These are phyloP conservation scores for Aphelenchoides fujianensis DNA, from an alignment of 1,140 invertebrate genomes.

Conservation along the genomic window DNA sequence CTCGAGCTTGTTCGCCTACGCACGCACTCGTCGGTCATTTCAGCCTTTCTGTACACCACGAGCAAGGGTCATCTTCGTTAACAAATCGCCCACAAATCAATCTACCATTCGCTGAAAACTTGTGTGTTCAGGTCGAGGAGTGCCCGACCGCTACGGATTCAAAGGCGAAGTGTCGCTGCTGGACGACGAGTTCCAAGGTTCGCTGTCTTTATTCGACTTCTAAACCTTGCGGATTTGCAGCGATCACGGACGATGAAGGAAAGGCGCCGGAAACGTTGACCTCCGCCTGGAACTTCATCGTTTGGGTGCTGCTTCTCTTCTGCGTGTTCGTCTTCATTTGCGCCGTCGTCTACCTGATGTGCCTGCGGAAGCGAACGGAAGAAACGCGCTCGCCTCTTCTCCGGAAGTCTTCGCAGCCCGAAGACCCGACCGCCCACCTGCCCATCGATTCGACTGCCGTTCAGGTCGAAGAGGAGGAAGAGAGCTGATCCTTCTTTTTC, in stretches of 20 bases:
- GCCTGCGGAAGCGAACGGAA: not conserved
- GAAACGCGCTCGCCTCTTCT: not conserved
- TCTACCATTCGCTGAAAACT: no score
- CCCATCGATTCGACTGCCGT: not conserved
- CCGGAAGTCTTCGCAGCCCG: conserved; percentile 3
- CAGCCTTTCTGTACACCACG: no score
- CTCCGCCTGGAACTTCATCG: conserved; percentile 12
- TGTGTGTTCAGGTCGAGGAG: not conserved
- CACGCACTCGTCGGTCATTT: no score
- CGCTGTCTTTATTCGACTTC: no score
- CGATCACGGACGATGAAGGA: not conserved
- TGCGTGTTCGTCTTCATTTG: not conserved
- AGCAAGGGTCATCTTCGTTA: no score
- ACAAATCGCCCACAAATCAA: no score
- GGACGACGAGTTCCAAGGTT: conserved; percentile 4
- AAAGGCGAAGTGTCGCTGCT: not conserved
- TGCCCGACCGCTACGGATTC: not conserved
- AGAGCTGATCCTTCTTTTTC: no score
- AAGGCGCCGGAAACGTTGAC: not conserved
- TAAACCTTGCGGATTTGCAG: no score
- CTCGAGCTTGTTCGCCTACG: no score
- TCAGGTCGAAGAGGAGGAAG: conserved; percentile 1
- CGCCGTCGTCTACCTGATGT: not conserved
- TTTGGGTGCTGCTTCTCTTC: not conserved
- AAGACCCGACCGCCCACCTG: not conserved